phyloP scores from a whole-genome alignment of 2,888 invertebrate species.

The Tetheella fluctuosa region DNA sequence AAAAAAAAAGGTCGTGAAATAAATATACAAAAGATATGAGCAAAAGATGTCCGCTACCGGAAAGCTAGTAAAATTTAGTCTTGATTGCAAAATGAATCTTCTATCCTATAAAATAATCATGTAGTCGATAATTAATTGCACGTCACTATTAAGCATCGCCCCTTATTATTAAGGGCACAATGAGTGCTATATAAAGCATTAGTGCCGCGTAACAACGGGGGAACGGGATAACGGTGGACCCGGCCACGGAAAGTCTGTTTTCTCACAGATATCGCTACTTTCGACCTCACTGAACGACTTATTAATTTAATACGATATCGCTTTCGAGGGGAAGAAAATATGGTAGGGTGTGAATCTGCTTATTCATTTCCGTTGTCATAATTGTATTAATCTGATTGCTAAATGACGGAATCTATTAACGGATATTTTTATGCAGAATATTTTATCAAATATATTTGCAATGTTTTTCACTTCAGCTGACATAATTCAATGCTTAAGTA shows the following conservation, averaged over 20 bases:
- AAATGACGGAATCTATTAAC: neutral
- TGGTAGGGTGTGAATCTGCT: conserved; percentile 32
- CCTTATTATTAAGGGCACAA: conserved; percentile 36
- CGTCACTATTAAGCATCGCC: conserved; percentile 5
- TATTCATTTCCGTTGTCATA: conserved; percentile 40
- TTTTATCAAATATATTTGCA: conserved; percentile 3
- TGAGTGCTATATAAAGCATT: conserved; percentile 66
- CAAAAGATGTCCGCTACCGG: neutral
- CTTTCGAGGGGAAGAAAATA: conserved; percentile 44
- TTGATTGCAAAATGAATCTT: neutral
- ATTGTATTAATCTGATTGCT: conserved; percentile 35
- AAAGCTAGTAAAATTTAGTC: neutral
- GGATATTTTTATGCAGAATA: neutral
- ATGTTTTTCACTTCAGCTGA: neutral
- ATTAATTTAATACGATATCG: conserved; percentile 62
- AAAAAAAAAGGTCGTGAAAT: no score
- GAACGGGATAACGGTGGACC: conserved; percentile 34
- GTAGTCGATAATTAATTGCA: conserved; percentile 1
- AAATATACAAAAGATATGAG: no score
- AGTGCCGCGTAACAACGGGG: conserved; percentile 45
- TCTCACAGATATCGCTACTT: conserved; percentile 51
- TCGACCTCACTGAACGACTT: conserved; percentile 52
- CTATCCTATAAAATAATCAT: neutral
- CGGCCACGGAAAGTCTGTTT: conserved; percentile 42
- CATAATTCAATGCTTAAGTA: neutral